Percentiles rank a stretch among this genome's conserved stretches.
These are phyloP conservation scores for Anisognathus igniventris DNA, from an alignment of 2,797 vertebrate genomes.

Conservation along the genomic window DNA sequence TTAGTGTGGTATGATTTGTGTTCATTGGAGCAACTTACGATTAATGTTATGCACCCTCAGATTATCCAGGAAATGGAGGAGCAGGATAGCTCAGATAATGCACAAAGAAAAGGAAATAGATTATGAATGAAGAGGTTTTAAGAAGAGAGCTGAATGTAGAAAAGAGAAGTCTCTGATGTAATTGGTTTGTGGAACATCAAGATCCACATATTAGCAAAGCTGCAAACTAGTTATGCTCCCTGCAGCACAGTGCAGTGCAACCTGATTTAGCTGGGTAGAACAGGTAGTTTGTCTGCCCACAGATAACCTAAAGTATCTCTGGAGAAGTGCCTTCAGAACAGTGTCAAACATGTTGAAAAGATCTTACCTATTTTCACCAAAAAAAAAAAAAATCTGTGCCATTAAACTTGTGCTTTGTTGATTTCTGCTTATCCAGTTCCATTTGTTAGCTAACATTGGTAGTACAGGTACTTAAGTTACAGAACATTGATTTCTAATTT, in stretches of 20 bases:
- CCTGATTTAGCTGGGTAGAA: background rate
- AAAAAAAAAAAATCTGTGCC: background rate
- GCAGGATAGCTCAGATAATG: background rate
- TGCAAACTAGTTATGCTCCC: background rate
- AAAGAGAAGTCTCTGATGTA: background rate
- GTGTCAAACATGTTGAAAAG: background rate
- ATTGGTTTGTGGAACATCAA: background rate
- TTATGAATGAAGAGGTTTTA: background rate
- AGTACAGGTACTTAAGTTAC: background rate
- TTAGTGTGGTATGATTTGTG: background rate
- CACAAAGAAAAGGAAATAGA: background rate
- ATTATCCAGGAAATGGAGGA: constrained; percentile 11
- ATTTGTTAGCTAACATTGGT: background rate
- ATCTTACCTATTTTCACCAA: background rate
- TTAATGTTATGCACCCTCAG: background rate
- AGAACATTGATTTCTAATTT: background rate
- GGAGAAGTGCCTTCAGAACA: background rate
- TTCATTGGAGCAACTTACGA: background rate
- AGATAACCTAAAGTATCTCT: background rate
- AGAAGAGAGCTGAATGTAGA: background rate
- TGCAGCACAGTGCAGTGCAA: background rate
- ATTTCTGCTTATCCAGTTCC: background rate
- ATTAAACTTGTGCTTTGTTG: background rate
- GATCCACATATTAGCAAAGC: background rate
- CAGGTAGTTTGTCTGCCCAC: background rate